These are phyloP conservation scores for Cybosia mesomella DNA, from an alignment of 2,888 invertebrate species.

Conservation along the genomic window DNA sequence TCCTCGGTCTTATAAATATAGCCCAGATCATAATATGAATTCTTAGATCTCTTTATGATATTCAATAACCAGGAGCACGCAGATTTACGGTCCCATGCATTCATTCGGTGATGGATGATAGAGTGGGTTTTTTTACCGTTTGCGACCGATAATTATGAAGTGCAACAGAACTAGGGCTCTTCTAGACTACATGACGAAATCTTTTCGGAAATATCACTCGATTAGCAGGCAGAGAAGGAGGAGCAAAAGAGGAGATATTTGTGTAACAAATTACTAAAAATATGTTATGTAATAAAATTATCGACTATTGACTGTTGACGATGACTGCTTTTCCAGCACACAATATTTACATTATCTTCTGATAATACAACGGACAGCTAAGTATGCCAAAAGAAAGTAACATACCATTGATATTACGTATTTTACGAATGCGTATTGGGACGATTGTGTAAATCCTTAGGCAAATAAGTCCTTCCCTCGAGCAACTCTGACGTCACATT, in stretches of 20 bases:
- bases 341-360: neutral
- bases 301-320: neutral
- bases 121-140: neutral
- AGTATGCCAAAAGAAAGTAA: neutral
- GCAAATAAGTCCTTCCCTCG: neutral
- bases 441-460: neutral
- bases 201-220: neutral
- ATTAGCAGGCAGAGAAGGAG: neutral
- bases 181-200: too few relatives aligned
- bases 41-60: neutral
- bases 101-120: neutral
- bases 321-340: neutral
- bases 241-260: neutral
- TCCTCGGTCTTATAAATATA: too few relatives aligned
- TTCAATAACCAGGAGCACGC: neutral
- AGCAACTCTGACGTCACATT: neutral
- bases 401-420: constrained; percentile 1
- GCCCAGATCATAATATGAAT: neutral
- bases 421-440: neutral
- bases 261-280: neutral
- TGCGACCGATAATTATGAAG: neutral
- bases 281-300: neutral
- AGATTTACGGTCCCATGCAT: neutral
- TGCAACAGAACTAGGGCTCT: neutral
- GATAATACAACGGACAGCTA: neutral